Conservation (phyloP, 2,113 vertebrate genomes). For the Gnathonemus echidnorhynchus region DNA sequence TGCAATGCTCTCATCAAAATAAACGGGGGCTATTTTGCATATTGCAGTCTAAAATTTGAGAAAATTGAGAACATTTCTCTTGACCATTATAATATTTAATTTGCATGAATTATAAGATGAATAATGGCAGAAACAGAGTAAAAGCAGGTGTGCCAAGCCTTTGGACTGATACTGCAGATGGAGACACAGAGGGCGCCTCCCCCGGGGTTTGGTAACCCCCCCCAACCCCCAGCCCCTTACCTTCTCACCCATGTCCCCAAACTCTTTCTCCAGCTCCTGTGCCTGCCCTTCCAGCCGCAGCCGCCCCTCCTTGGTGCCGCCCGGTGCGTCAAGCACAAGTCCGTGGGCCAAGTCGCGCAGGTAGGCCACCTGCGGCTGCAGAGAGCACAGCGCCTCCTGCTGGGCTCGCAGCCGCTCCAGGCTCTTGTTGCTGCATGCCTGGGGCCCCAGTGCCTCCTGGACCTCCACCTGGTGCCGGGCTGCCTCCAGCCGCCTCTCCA, state of each 20-base stretch:
- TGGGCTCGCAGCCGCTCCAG: constrained; percentile 83
- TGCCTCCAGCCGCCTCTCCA: constrained; percentile 86
- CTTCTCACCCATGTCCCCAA: constrained; percentile 68
- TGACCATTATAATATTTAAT: not conserved
- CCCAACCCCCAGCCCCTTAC: constrained; percentile 45
- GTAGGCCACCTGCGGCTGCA: constrained; percentile 85
- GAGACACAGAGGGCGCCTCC: constrained; percentile 2
- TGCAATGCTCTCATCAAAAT: not conserved
- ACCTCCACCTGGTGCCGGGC: constrained; percentile 90
- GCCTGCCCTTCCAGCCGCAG: constrained; percentile 70
- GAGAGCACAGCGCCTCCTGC: constrained; percentile 75
- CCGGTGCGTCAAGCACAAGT: constrained; percentile 80
- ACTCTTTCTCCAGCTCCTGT: constrained; percentile 69
- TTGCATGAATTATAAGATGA: not conserved
- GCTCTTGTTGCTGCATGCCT: constrained; percentile 93
- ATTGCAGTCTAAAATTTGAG: not conserved
- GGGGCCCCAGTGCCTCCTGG: constrained; percentile 84
- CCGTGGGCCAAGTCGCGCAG: constrained; percentile 81
- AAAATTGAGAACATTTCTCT: not conserved
- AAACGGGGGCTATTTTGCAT: not conserved
- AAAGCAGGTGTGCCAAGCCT: not conserved
- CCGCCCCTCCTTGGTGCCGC: constrained; percentile 60
- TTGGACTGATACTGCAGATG: not conserved
- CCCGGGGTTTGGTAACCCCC: constrained; percentile 21
- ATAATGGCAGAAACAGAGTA: not conserved